Evolutionary conservation across 2,888 invertebrate genomes (phyloP), one percentile per base, ranked within the genome.

Genomic region (Ecliptopera silaceata): DNA sequence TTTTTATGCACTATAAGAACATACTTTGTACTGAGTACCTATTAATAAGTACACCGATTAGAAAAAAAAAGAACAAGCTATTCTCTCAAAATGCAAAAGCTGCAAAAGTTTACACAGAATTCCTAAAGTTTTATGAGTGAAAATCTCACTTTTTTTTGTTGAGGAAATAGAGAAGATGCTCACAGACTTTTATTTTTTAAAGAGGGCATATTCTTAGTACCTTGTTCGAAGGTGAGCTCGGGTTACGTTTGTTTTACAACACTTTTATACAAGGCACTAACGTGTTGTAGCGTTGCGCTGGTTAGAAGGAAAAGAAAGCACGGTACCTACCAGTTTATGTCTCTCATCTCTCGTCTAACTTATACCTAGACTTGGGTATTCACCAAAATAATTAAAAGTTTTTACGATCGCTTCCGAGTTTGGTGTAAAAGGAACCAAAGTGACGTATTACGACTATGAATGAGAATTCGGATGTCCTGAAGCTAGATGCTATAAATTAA

Each of bases 321-420:
- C 72, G 39, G 29, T 42, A 69, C 78, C 66, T 73, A 69, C 77
- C 67, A 71, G 78, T 88, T 88, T 87, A 90, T 88, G 86, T 80
- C 75, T 77, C 84, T 77, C 81, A 83, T 81, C 79, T 84, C 77
- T 71, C 71, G 71, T 80, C 77, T 80, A 79, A 22, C 45, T 17
- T 12, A 43, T 42, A 47, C 36, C 22, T 32, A 29, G 10, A 6
- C 15, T 17, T 13, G 39, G 49, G 42, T 84, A 84, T 82, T 74
- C 77, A 57, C 73, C 72, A 72, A 85, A 88, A 90, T 88, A 88
- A 90, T 88, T 88, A 88, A 89, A 88, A 90, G 82, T 86, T 88
- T 88, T 90, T 88, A 89, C 82, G 84, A 82, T 76, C 79, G 57
- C 76, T 70, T 74, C 75, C 73, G 68, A 77, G 77, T 72, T 69